Percentiles rank a stretch among this genome's conserved stretches.
Conservation (phyloP, 2,797 vertebrate genomes). For the Centropyge bicolor region DNA sequence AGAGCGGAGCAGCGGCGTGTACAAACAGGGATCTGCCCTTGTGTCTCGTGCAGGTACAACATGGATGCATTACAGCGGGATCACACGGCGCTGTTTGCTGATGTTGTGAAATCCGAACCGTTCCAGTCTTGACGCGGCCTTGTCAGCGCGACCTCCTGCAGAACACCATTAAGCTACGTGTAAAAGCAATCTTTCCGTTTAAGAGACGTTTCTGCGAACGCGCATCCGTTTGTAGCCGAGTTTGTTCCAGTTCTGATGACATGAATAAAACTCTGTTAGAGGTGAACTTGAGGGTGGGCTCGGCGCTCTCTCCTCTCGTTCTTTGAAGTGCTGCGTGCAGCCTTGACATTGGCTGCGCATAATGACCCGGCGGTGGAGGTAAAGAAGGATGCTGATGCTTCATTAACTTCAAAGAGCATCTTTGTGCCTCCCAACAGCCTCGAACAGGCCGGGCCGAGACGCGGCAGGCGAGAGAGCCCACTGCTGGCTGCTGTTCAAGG, state of each 20-base stretch:
- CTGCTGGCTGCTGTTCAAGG: constrained; percentile 73
- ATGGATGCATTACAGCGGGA: constrained; percentile 28
- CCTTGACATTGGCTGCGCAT: constrained; percentile 62
- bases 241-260: constrained; percentile 10
- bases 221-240: not conserved
- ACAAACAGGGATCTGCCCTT: constrained; percentile 11
- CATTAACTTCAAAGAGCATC: constrained; percentile 79
- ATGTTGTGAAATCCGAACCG: constrained; percentile 49
- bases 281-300: constrained; percentile 43
- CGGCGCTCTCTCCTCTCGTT: constrained; percentile 17
- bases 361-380: constrained; percentile 63
- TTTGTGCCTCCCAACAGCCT: constrained; percentile 60
- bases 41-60: constrained; percentile 34
- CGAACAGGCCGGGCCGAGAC: constrained; percentile 58
- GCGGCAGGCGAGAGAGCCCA: constrained; percentile 59
- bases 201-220: not conserved
- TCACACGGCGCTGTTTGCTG: constrained; percentile 50
- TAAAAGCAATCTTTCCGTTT: not conserved
- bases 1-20: not conserved
- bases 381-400: constrained; percentile 74
- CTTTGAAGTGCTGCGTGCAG: constrained; percentile 46
- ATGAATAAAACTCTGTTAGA: constrained; percentile 10
- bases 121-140: constrained; percentile 13
- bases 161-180: constrained; percentile 5
- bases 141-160: constrained; percentile 48